Conservation (phyloP, 2,888 invertebrate genomes). For the Dryadula phaetusa region DNA sequence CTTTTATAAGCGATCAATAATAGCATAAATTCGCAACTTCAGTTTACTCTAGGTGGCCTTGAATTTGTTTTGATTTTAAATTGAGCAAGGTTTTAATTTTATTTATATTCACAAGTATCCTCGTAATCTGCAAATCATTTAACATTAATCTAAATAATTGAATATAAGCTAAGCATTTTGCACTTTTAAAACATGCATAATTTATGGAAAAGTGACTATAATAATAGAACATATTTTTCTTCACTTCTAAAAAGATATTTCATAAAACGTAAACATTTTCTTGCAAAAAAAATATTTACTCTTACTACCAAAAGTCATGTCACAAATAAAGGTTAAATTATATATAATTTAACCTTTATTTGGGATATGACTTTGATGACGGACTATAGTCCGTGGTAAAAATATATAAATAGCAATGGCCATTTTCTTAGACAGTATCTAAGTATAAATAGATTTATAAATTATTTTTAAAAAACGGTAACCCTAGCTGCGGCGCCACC, state of each 20-base stretch:
- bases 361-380: too few species aligned
- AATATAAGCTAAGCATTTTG: too few species aligned
- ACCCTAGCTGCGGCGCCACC: slow-evolving; percentile 35
- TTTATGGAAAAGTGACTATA: too few species aligned
- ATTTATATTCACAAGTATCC: background rate
- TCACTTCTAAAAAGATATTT: too few species aligned
- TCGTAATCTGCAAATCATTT: background rate
- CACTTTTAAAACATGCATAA: too few species aligned
- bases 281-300: too few species aligned
- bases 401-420: background rate
- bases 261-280: too few species aligned
- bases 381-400: background rate
- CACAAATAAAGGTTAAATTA: too few species aligned
- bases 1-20: background rate
- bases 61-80: background rate
- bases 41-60: background rate
- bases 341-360: too few species aligned
- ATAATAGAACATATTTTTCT: too few species aligned
- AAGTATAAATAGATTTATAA: background rate
- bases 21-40: background rate
- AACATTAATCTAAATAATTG: background rate
- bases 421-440: background rate
- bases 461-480: slow-evolving; percentile 10
- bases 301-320: too few species aligned
- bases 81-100: background rate